phyloP scores from a whole-genome alignment of 1,140 invertebrate species.

The Diabrotica virgifera region DNA sequence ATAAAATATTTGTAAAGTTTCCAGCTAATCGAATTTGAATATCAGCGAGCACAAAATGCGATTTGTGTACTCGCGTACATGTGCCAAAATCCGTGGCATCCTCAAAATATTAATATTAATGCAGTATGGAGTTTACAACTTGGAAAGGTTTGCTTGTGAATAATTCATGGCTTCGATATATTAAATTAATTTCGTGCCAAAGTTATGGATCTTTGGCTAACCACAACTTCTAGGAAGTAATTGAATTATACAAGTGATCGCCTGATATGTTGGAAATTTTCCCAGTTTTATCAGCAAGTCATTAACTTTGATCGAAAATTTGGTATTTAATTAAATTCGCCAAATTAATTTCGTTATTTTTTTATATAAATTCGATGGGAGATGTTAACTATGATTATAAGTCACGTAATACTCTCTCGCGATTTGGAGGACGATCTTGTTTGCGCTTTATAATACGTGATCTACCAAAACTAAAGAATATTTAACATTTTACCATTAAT shows the following conservation, averaged over 20 bases:
- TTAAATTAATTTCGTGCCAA: constrained; percentile 16
- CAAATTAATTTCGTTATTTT: too few species aligned
- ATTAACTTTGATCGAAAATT: neutral
- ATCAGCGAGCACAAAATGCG: neutral
- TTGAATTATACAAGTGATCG: neutral
- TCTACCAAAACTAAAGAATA: too few species aligned
- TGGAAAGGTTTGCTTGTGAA: constrained; percentile 5
- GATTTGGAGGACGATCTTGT: too few species aligned
- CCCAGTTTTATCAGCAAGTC: neutral
- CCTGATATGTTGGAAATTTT: neutral
- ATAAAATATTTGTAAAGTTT: neutral
- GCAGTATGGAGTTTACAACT: constrained; percentile 7
- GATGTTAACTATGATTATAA: too few species aligned
- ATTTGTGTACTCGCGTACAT: constrained; percentile 8
- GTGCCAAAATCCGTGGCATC: constrained; percentile 13
- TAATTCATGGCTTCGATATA: constrained; percentile 13
- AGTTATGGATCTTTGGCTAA: constrained; percentile 20
- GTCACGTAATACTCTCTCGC: too few species aligned
- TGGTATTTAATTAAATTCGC: neutral
- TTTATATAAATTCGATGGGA: too few species aligned
- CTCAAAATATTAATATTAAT: constrained; percentile 16
- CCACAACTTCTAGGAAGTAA: constrained; percentile 7
- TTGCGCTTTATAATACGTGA: too few species aligned
- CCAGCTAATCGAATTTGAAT: neutral
- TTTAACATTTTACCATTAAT: too few species aligned